These are phyloP conservation scores for Parus major DNA, from an alignment of 2,113 vertebrate species.

Conservation along the genomic window DNA sequence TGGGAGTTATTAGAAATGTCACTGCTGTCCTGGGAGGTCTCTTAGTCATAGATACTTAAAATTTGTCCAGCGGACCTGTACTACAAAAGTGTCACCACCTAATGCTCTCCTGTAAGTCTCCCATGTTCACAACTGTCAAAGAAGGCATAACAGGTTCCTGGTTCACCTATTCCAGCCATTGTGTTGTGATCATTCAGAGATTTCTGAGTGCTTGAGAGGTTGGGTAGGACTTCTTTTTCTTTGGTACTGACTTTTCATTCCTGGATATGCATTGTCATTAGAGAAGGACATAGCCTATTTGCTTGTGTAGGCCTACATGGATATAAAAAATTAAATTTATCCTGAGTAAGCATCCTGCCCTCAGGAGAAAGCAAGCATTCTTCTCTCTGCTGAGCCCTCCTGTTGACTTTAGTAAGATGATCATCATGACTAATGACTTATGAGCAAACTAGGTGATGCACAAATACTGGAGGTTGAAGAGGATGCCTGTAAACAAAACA, in stretches of 20 bases:
- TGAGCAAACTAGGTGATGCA: neutral
- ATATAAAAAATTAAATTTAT: neutral
- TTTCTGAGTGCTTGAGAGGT: neutral
- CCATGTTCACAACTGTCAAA: neutral
- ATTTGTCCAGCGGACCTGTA: neutral
- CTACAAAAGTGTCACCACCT: neutral
- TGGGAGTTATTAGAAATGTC: neutral
- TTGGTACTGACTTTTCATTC: neutral
- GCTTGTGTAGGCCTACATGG: neutral
- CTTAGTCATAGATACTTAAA: neutral
- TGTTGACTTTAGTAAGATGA: neutral
- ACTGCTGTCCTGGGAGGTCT: neutral
- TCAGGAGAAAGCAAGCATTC: neutral
- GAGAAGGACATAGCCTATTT: neutral
- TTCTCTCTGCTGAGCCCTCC: neutral
- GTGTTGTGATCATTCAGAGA: neutral
- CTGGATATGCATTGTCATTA: neutral
- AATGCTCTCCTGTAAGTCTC: neutral
- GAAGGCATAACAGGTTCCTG: neutral
- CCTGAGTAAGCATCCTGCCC: neutral
- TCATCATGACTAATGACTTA: neutral
- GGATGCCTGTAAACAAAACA: neutral
- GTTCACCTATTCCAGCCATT: neutral
- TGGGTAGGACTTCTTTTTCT: neutral
- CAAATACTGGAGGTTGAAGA: neutral